Percentiles rank a stretch among this genome's conserved stretches.
Conservation (phyloP, 2,888 invertebrate genomes). For the Phengaris alcon region DNA sequence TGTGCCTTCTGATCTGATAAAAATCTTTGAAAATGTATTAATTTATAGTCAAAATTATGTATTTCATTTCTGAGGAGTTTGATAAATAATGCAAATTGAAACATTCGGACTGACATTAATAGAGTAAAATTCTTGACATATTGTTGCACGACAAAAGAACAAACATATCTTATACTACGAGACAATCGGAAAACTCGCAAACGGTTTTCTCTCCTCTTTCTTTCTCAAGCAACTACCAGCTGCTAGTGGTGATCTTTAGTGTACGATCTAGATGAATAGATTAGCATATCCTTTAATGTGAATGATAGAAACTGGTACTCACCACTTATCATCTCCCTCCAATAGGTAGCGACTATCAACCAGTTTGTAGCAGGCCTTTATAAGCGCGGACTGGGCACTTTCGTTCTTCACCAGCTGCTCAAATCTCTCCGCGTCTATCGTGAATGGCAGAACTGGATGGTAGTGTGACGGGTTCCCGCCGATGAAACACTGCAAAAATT, state of each 20-base stretch:
- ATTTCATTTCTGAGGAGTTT: background rate
- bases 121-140: too few relatives aligned
- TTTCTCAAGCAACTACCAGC: too few relatives aligned
- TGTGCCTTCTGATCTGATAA: background rate
- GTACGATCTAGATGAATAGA: too few relatives aligned
- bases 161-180: too few relatives aligned
- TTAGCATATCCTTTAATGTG: too few relatives aligned
- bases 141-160: too few relatives aligned
- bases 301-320: constrained; percentile 37
- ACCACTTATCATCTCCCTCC: constrained; percentile 69
- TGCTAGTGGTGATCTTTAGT: too few relatives aligned
- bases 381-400: constrained; percentile 55
- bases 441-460: constrained; percentile 65
- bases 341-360: constrained; percentile 61
- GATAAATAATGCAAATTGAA: background rate
- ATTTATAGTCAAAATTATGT: constrained; percentile 22
- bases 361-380: constrained; percentile 61
- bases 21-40: constrained; percentile 7
- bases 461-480: constrained; percentile 67
- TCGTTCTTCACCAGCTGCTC: constrained; percentile 58
- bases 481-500: constrained; percentile 57
- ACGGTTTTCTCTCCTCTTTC: too few relatives aligned
- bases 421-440: constrained; percentile 56
- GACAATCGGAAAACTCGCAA: too few relatives aligned
- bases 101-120: too few relatives aligned